A percentile compares a stretch with the other conserved stretches of the same genome.
Evolutionary conservation across 1,140 invertebrate genomes (phyloP).

Genomic region (Wiebesia pumilae): DNA sequence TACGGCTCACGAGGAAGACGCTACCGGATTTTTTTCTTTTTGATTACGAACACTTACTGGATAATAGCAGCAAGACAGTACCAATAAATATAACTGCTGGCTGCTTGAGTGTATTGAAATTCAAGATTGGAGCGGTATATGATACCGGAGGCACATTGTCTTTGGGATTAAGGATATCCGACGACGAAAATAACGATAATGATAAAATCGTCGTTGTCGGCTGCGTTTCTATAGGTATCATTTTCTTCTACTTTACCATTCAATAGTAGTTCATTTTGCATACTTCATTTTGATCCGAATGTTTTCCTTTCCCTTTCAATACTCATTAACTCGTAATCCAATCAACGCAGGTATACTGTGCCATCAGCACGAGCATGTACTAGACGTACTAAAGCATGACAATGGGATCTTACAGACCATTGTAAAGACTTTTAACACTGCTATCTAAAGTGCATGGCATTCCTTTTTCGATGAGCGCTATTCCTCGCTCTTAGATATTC

Average conservation of each 20-base stretch:
- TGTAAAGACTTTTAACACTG: too few relatives aligned
- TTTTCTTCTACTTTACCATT: neutral
- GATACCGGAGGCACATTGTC: constrained; percentile 83
- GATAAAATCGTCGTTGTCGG: constrained; percentile 64
- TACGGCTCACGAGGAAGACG: constrained; percentile 79
- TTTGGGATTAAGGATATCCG: constrained; percentile 78
- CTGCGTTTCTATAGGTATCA: constrained; percentile 67
- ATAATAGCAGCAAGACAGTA: constrained; percentile 77
- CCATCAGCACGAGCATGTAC: too few relatives aligned
- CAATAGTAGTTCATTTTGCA: neutral
- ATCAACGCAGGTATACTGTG: too few relatives aligned
- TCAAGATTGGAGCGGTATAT: constrained; percentile 79
- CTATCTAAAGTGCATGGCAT: too few relatives aligned
- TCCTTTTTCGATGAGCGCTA: too few relatives aligned
- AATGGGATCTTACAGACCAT: too few relatives aligned
- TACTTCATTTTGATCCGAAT: neutral
- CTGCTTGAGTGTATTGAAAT: constrained; percentile 78
- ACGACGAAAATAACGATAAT: constrained; percentile 75
- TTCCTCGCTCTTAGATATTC: too few relatives aligned
- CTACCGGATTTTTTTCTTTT: constrained; percentile 83
- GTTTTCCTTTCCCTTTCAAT: too few relatives aligned
- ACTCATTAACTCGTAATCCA: too few relatives aligned
- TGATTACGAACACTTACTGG: constrained; percentile 79
- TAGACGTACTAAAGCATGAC: too few relatives aligned
- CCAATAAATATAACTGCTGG: constrained; percentile 80